Evolutionary conservation across 1,140 invertebrate genomes (phyloP).

Genomic region (Neotoxoptera formosana): DNA sequence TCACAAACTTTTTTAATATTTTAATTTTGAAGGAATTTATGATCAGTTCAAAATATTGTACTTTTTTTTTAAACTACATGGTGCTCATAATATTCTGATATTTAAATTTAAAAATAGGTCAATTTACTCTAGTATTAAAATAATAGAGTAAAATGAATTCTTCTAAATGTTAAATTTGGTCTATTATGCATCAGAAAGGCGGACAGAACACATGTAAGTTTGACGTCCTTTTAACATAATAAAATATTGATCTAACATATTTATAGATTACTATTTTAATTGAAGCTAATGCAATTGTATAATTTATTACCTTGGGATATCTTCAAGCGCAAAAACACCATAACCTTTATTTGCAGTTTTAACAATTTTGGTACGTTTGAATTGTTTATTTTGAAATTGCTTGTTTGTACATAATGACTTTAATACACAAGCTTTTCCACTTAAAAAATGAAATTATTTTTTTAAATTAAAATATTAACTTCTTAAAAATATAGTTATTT

Average conservation of each 20-base stretch:
- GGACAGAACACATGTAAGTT: neutral
- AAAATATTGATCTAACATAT: neutral
- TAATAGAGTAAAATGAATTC: neutral
- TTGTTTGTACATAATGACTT: constrained; percentile 91
- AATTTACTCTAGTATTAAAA: neutral
- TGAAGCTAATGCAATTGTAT: neutral
- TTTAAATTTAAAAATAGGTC: neutral
- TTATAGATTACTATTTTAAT: neutral
- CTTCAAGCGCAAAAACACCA: constrained; percentile 81
- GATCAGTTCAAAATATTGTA: neutral
- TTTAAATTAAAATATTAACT: neutral
- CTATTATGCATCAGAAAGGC: neutral
- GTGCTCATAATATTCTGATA: neutral
- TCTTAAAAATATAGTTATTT: neutral
- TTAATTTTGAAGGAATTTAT: neutral
- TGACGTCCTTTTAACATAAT: neutral
- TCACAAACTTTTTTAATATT: neutral
- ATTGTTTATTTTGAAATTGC: constrained; percentile 88
- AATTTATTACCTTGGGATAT: constrained; percentile 74
- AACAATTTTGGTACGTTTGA: constrained; percentile 86
- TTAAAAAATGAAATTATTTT: constrained; percentile 65
- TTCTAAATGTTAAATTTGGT: neutral
- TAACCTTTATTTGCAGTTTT: constrained; percentile 93
- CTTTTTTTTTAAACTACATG: neutral
- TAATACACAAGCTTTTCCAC: constrained; percentile 87